Evolutionary conservation across 2,113 vertebrate genomes (phyloP), one percentile per base, ranked within the genome.

Genomic region (Bostrychus sinensis): DNA sequence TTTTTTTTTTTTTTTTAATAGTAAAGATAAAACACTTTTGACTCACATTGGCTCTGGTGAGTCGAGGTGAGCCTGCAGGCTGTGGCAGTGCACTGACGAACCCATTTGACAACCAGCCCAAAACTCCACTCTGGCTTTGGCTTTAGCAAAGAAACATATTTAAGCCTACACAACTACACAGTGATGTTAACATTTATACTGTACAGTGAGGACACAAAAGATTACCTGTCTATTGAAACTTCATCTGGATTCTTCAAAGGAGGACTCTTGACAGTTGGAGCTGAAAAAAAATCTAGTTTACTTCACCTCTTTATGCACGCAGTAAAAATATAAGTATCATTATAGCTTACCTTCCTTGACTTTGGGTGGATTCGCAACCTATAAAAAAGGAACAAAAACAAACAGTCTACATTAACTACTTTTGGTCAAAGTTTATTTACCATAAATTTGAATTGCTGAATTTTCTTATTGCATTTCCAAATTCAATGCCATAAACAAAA

Each of bases 51-150:
- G 75, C 22, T 41, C 75, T 74, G 72, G 7, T 41, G 34, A 84
- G 72, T 20, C 56, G 68, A 51, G 83, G 88, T 14, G 78, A 76
- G 23, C 38, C 54, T 0, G 86, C 43, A 7, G 91, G 91, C 57
- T 92, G 90, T 25, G 92, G 92, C 43, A 93, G 73, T 1, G 87
- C 16, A 5, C 72, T 91, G 38, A 75, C 67, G 0, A 93, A 91
- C 4, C 91, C 88, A 20, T 91, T 91, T 1, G 92, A 90, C 56
- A 93, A 46, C 92, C 92, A 92, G 56, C 85, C 89, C 23, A 93
- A 56, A 7, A 93, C 80, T 13, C 92, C 89, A 38, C 56, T 39
- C 67, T 86, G 90, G n/a, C 10, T 42, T 73, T 87, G 89, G 32
- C 84, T 88, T 76, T 1, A 46, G 45, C 23, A 56, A 30, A 72